These are phyloP conservation scores for Toxotes lorentzi DNA, from an alignment of 2,797 vertebrate genomes.

Conservation along the genomic window DNA sequence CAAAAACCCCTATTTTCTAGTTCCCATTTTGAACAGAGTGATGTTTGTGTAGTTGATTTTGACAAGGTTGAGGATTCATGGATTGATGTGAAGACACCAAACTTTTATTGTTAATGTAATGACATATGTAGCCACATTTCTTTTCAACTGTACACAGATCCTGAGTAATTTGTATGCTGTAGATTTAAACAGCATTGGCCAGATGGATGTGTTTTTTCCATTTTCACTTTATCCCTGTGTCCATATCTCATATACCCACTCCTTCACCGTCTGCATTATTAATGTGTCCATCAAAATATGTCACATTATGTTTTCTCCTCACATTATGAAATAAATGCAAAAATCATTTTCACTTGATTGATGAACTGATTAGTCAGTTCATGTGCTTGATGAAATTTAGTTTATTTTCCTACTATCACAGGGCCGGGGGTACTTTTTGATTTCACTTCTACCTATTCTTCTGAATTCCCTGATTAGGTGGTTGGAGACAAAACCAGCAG, in stretches of 20 bases:
- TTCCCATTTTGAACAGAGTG: too few relatives aligned
- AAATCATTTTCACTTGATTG: constrained; percentile 25
- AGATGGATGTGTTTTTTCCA: neutral
- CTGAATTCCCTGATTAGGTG: constrained; percentile 49
- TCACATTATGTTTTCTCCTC: constrained; percentile 7
- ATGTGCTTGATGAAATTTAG: constrained; percentile 11
- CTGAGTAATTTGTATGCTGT: neutral
- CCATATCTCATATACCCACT: neutral
- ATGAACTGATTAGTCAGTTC: constrained; percentile 23
- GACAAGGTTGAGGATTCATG: neutral
- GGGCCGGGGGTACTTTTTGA: neutral
- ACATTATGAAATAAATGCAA: constrained; percentile 4
- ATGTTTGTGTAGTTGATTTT: neutral
- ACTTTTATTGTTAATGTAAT: neutral
- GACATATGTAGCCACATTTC: neutral
- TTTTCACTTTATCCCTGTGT: neutral
- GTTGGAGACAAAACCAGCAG: constrained; percentile 41
- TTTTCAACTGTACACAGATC: neutral
- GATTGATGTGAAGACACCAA: neutral
- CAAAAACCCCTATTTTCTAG: neutral
- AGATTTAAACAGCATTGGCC: neutral
- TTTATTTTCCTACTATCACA: constrained; percentile 27
- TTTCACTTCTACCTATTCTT: constrained; percentile 34
- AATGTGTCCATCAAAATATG: neutral
- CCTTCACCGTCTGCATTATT: neutral